Conservation (phyloP, 2,113 vertebrate genomes). For the Aramus guarauna region DNA sequence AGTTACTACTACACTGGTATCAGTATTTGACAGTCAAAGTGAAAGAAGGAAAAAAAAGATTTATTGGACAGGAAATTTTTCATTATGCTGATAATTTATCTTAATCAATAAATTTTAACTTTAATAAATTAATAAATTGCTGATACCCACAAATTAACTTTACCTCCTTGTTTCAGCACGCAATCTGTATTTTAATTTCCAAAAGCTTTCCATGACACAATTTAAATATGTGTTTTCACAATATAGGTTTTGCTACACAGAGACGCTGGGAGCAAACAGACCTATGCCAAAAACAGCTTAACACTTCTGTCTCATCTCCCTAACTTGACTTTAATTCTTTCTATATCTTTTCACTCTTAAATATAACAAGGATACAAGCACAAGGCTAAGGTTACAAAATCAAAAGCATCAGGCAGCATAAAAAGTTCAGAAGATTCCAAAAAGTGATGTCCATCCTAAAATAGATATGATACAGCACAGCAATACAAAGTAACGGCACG, state of each 20-base stretch:
- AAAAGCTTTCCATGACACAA: background rate
- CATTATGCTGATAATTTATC: background rate
- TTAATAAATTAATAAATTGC: background rate
- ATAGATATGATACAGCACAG: background rate
- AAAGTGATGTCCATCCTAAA: background rate
- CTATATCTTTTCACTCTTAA: background rate
- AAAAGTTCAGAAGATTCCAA: background rate
- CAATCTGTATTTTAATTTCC: background rate
- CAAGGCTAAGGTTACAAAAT: background rate
- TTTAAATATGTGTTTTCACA: background rate
- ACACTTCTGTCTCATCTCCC: background rate
- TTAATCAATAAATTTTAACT: background rate
- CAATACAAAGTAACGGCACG: fast-evolving
- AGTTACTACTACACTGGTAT: background rate
- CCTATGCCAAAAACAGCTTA: background rate
- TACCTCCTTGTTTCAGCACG: background rate
- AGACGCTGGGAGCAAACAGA: background rate
- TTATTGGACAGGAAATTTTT: background rate
- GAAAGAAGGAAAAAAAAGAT: fast-evolving
- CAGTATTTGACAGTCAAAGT: background rate
- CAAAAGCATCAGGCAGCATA: background rate
- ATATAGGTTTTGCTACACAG: fast-evolving
- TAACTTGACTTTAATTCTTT: background rate
- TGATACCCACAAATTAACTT: background rate
- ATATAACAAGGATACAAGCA: background rate